phyloP scores from a whole-genome alignment of 1,140 invertebrate genomes.

The Ruditapes philippinarum region DNA sequence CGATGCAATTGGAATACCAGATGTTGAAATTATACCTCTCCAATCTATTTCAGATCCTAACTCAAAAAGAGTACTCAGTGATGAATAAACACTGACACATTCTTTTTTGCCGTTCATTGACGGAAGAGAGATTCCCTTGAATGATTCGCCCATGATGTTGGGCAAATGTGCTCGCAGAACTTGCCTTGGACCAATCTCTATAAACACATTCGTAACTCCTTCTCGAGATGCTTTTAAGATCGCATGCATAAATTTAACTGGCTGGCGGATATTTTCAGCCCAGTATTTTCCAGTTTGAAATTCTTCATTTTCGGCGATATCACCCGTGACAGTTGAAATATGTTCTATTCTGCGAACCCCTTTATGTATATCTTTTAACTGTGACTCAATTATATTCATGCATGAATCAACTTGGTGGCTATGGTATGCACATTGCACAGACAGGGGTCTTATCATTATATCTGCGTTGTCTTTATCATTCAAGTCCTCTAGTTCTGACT shows the following conservation, averaged over 20 bases:
- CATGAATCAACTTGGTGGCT: slow-evolving; percentile 74
- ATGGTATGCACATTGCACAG: slow-evolving; percentile 73
- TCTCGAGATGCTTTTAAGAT: background rate
- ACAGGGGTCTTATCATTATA: slow-evolving; percentile 34
- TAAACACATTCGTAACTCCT: slow-evolving; percentile 17
- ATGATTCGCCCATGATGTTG: slow-evolving; percentile 72
- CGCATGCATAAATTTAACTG: slow-evolving; percentile 36
- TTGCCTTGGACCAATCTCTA: slow-evolving; percentile 44
- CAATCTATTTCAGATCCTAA: slow-evolving; percentile 54
- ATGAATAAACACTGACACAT: slow-evolving; percentile 2
- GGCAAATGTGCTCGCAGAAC: slow-evolving; percentile 46
- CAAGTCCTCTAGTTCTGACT: slow-evolving; percentile 6
- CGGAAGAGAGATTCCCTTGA: slow-evolving; percentile 59
- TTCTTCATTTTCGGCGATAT: background rate
- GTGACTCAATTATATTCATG: slow-evolving; percentile 53
- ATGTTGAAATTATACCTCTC: slow-evolving; percentile 17
- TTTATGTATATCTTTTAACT: background rate
- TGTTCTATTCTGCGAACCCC: slow-evolving; percentile 56
- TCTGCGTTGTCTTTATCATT: slow-evolving; percentile 12
- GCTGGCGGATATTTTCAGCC: slow-evolving; percentile 42
- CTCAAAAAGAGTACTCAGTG: slow-evolving; percentile 41
- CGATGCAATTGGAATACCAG: background rate
- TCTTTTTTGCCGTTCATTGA: slow-evolving; percentile 75
- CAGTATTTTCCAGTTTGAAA: slow-evolving; percentile 30
- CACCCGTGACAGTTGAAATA: slow-evolving; percentile 65